Percentiles rank a stretch among this genome's conserved stretches.
phyloP scores from a whole-genome alignment of 2,113 vertebrate species.

The Rafetus swinhoei region DNA sequence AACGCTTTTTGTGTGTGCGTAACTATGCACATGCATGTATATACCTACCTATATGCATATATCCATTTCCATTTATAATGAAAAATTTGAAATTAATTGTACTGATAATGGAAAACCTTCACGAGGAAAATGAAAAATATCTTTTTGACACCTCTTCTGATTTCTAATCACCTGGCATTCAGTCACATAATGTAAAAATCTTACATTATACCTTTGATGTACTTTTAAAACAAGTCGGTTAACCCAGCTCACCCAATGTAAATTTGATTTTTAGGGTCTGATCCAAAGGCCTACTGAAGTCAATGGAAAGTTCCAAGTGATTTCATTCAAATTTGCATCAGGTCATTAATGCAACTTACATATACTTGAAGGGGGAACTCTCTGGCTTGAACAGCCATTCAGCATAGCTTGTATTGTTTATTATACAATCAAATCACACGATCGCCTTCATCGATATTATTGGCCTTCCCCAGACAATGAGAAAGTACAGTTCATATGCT shows the following conservation, averaged over 20 bases:
- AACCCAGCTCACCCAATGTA: neutral
- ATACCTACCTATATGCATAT: neutral
- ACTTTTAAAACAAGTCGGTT: neutral
- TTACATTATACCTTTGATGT: neutral
- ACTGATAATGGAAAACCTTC: neutral
- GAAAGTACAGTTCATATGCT: neutral
- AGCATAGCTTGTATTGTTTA: conserved; percentile 50
- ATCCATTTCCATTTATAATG: neutral
- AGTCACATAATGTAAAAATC: neutral
- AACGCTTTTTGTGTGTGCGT: neutral
- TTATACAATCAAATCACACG: conserved; percentile 39
- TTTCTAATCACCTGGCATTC: neutral
- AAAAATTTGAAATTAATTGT: neutral
- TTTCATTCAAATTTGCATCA: conserved; percentile 26
- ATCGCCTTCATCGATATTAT: conserved; percentile 31
- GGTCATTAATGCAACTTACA: conserved; percentile 20
- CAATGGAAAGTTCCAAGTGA: neutral
- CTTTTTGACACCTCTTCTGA: neutral
- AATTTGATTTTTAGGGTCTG: neutral
- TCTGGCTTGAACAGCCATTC: conserved; percentile 36
- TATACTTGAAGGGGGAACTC: conserved; percentile 19
- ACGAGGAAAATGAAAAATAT: neutral
- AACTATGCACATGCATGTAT: neutral
- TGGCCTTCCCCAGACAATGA: conserved; percentile 27
- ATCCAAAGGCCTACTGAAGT: neutral